Evolutionary conservation across 2,113 vertebrate species (phyloP), one percentile per base, ranked within the genome.

Genomic region (Phaethornis superciliosus): DNA sequence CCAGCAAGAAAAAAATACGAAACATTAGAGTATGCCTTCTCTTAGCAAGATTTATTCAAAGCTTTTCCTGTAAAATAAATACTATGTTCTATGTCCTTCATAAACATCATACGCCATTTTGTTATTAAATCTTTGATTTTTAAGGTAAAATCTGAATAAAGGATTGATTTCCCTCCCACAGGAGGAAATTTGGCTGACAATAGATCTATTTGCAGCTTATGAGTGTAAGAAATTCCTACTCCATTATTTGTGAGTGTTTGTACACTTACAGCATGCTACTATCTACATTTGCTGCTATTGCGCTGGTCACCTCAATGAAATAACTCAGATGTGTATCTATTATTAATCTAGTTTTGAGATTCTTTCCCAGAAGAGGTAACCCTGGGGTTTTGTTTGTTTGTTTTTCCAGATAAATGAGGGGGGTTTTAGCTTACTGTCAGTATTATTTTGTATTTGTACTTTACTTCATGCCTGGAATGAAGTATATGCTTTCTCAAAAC

Each of bases 321-420:
- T 64, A 49, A 55, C 22, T 79, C 51, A 35, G 51, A 72, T 40
- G 56, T 35, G 40, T 21, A 74, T 89, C 24, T 92, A 86, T 89
- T 86, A 93, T 90, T 96, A 70, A 86, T 55, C 27, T 46, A 40
- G 27, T 79, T 93, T n/a, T 63, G 44, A 89, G 82, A 68, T 76
- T 27, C 27, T 60, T 96, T 91, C 62, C 78, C 65, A 84, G 59
- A 58, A 85, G 17, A 81, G 15, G 62, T 20, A 89, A 79, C n/a
- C 70, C 23, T 46, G 14, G 27, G 16, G 8, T 82, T 77, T 56
- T 81, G 22, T 64, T 86, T 81, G 18, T n/a, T 71, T 85, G 18
- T 42, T 89, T 81, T 89, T 72, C 44, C 54, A 76, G 63, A 15
- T 4, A 80, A 91, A 80, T 27, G 40, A 70, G 8, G 6, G 44